Evolutionary conservation across 1,140 invertebrate genomes (phyloP), one percentile per base, ranked within the genome.

Genomic region (Ips typographus): DNA sequence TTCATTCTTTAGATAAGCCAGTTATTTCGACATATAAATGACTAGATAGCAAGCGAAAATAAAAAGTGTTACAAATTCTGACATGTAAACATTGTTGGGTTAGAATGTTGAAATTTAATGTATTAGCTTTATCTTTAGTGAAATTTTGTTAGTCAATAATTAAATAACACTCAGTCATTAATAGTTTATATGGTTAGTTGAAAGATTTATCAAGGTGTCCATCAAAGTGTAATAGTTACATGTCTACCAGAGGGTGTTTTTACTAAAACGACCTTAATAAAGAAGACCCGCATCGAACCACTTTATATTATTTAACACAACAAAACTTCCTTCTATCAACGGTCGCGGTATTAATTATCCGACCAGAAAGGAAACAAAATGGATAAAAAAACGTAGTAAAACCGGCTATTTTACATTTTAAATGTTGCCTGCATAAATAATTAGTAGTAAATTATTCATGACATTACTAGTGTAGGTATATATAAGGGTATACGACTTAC

Each of bases 381-480:
- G 52, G 37, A 7, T 44, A 61, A 37, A 43, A 61, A 36, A 37
- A n/a, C 22, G 40, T 40, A 41, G 39, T 59, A 42, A 37, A 59
- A 44, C 58, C 58, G 58, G 41, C 58, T 44, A 61, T 61, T 61
- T 61, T 61, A 22, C 58, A 61, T 61, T 61, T 61, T 47, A 61
- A 61, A 61, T 44, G 42, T 61, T 44, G 58, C 58, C 42, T 61
- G 42, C 41, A 61, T 61, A 61, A 61, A 43, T 61, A 61, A 61
- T 36, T 22, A 44, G 22, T 47, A 6, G 58, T 61, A 61, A 61
- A 61, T 61, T 61, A 61, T 61, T 61, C 58, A 61, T 37, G 58
- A 61, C 58, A 61, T 61, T 58, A 58, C 37, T 41, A 49, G 44
- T 22, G 6, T 49, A 49, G 44, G 44, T 49, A 49, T 49, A 22